Conservation (phyloP, 2,797 vertebrate species). For the Sparidentex hasta region DNA sequence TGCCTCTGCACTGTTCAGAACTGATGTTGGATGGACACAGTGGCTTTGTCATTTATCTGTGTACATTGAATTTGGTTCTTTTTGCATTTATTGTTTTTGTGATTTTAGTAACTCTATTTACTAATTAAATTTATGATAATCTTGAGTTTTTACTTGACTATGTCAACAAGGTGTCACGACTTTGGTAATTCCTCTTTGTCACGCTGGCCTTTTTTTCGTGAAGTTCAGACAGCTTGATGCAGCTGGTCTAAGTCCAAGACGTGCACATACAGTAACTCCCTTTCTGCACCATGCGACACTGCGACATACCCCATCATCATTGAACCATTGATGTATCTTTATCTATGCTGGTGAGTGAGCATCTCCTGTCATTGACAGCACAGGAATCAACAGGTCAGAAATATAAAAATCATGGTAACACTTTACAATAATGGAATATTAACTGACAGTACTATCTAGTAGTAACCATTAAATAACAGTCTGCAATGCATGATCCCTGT, state of each 20-base stretch:
- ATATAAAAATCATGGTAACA: background rate
- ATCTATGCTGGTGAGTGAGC: no score
- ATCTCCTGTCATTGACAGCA: constrained; percentile 8
- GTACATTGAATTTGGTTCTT: no score
- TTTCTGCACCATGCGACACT: background rate
- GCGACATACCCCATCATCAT: background rate
- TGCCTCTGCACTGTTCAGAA: no score
- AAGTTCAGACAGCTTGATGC: no score
- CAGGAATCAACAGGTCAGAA: background rate
- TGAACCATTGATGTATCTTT: background rate
- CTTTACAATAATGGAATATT: no score
- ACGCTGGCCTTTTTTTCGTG: background rate
- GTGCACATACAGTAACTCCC: background rate
- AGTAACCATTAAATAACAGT: no score
- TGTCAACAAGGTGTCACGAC: background rate
- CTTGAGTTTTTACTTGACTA: background rate
- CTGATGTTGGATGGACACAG: no score
- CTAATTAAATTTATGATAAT: background rate
- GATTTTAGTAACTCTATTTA: background rate
- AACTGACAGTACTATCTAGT: no score
- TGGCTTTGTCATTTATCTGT: no score
- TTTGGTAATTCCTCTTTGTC: background rate
- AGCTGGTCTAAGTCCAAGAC: background rate
- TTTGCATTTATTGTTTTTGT: no score
- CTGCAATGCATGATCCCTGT: background rate